Conservation (phyloP, 2,888 invertebrate species). For the Euproctis similis region DNA sequence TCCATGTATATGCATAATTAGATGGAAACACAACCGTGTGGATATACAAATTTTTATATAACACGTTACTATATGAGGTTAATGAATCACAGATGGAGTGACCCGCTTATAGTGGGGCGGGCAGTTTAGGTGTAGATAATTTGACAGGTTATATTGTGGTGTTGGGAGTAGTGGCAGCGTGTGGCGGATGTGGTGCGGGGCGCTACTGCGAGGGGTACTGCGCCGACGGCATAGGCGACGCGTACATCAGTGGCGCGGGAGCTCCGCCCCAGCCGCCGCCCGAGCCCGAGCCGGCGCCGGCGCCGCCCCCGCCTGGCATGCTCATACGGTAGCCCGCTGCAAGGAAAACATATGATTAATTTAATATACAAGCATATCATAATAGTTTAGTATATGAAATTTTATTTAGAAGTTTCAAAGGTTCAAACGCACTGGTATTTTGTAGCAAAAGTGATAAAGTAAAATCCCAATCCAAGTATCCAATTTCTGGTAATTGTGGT, state of each 20-base stretch:
- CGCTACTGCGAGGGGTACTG: conserved; percentile 91
- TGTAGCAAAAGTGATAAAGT: too few relatives aligned
- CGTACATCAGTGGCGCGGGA: conserved; percentile 81
- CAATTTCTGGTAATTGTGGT: too few relatives aligned
- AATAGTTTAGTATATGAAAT: too few relatives aligned
- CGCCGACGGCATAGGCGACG: conserved; percentile 87
- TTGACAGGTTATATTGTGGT: conserved; percentile 5
- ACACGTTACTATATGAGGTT: too few relatives aligned
- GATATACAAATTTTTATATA: too few relatives aligned
- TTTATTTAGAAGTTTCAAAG: too few relatives aligned
- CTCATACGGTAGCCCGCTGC: conserved; percentile 79
- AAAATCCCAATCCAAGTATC: too few relatives aligned
- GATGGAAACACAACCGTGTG: conserved; percentile 14
- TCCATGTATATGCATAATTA: too few relatives aligned
- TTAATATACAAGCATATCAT: too few relatives aligned
- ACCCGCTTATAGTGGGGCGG: conserved; percentile 1
- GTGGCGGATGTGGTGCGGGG: conserved; percentile 7
- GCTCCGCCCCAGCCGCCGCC: conserved; percentile 66
- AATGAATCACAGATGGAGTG: too few relatives aligned
- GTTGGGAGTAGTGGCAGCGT: conserved; percentile 1
- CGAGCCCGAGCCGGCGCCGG: conserved; percentile 48
- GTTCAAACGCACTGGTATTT: too few relatives aligned
- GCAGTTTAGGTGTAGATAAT: conserved; percentile 7
- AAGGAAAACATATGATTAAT: too few relatives aligned
- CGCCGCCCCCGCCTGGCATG: conserved; percentile 53